Evolutionary conservation across 1,140 invertebrate genomes (phyloP), one percentile per base, ranked within the genome.

Genomic region (Goniozus legneri): DNA sequence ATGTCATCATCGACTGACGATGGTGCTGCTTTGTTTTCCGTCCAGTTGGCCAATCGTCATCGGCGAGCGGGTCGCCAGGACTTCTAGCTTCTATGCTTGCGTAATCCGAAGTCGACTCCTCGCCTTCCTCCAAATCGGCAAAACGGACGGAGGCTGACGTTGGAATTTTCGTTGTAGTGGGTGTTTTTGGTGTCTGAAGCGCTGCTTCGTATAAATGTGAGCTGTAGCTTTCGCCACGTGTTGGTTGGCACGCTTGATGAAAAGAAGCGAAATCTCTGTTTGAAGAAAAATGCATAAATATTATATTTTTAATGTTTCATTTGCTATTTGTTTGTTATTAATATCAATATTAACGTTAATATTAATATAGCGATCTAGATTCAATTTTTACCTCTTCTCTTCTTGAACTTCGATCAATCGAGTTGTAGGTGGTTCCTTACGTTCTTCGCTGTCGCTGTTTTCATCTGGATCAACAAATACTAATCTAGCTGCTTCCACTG

Each of bases 101-200:
- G 59, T 89, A 89, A 60, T 88, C 87, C 0, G 86, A 88, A 0
- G 86, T 89, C 0, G 84, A 84, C 51, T 86, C 84, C 18, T 81
- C 81, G 2, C 79, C 82, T 53, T 85, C 82, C 50, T 81, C 77
- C 0, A 80, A 64, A 38, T 78, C 76, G 1, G 76, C 80, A 52
- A 86, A 85, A 20, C 82, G 65, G 0, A 83, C 82, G 2, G 83
- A 84, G 0, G 81, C 80, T 0, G 84, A 84, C n/a, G 80, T 82
- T 0, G 81, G 79, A n/a, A 84, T 76, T 41, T 80, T 77, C 1
- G 80, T 78, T 2, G 80, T 78, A 10, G 76, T 73, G 8, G 79
- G 79, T 30, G 78, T 80, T 51, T 80, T 81, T 8, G 81, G 82
- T 18, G 81, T 82, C 37, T 79, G 79, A 10, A 79, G 43, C 1